These are phyloP conservation scores for Lamellibrachia luymesi DNA, from an alignment of 1,140 invertebrate genomes.

Conservation along the genomic window DNA sequence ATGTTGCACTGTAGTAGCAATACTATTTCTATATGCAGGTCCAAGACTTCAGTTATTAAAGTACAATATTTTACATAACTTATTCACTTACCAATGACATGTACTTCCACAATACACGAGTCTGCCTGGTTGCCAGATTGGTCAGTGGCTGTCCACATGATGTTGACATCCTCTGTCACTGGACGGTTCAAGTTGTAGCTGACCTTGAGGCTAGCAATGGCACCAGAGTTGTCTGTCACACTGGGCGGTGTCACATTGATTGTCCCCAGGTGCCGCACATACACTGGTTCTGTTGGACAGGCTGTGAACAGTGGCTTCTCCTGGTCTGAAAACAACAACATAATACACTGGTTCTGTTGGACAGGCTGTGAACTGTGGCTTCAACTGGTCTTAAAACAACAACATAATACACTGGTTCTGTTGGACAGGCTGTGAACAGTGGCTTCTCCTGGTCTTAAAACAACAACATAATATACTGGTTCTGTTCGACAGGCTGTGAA, in stretches of 20 bases:
- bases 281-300: background rate
- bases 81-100: background rate
- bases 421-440: too few species aligned
- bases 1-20: too few species aligned
- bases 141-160: background rate
- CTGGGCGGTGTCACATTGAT: background rate
- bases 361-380: too few species aligned
- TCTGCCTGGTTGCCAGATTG: background rate
- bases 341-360: too few species aligned
- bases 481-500: background rate
- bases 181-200: conserved; percentile 3
- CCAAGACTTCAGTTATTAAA: background rate
- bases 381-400: too few species aligned
- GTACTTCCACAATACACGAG: background rate
- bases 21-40: too few species aligned
- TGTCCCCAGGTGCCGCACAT: background rate
- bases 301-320: background rate
- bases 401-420: too few species aligned
- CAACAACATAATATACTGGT: background rate
- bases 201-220: background rate
- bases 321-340: background rate
- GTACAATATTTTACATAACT: background rate
- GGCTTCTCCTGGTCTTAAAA: too few species aligned
- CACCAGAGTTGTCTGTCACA: background rate
- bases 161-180: background rate